Evolutionary conservation across 2,113 vertebrate genomes (phyloP).

Genomic region (Notothenia rossii): DNA sequence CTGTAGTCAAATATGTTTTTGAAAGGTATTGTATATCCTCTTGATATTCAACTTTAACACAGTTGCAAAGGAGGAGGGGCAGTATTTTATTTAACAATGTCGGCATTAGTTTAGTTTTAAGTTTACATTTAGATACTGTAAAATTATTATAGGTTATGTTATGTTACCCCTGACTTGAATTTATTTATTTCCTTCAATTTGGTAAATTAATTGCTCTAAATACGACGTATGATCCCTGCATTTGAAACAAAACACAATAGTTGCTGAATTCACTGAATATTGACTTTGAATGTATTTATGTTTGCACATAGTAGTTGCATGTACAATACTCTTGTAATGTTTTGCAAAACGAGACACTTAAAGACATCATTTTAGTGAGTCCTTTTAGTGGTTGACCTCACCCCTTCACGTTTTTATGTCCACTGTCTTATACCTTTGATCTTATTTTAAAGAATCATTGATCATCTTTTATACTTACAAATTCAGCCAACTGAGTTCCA

Average conservation of each 20-base stretch:
- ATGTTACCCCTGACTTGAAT: neutral
- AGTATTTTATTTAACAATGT: too few relatives aligned
- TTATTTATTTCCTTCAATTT: too few relatives aligned
- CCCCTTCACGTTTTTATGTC: neutral
- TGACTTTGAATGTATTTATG: neutral
- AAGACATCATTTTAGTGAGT: neutral
- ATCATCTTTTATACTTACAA: neutral
- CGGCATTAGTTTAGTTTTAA: too few relatives aligned
- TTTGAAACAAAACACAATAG: too few relatives aligned
- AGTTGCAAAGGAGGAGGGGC: too few relatives aligned
- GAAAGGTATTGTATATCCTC: slow-evolving; percentile 82
- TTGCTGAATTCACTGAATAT: neutral
- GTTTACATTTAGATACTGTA: neutral
- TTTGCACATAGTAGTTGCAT: neutral
- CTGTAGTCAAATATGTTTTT: slow-evolving; percentile 88
- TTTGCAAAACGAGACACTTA: neutral
- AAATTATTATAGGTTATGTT: neutral
- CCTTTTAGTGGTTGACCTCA: neutral
- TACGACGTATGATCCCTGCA: too few relatives aligned
- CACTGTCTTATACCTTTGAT: neutral
- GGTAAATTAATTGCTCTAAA: too few relatives aligned
- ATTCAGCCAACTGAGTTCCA: neutral
- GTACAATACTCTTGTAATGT: neutral
- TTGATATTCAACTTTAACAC: neutral
- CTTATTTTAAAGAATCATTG: neutral